Evolutionary conservation across 2,797 vertebrate genomes (phyloP).

Genomic region (Pogonophryne albipinna): DNA sequence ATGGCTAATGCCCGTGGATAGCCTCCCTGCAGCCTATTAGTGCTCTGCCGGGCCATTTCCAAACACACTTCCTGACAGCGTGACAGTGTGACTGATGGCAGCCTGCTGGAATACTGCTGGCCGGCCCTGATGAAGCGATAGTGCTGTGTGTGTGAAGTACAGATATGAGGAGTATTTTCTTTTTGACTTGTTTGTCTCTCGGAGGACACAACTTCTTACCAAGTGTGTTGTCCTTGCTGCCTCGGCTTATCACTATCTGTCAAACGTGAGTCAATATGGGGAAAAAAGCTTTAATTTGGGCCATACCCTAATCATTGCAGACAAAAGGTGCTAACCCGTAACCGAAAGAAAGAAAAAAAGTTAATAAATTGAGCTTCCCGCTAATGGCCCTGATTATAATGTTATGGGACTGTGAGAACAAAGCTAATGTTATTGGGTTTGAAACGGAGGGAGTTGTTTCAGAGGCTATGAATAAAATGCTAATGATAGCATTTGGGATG

Average conservation of each 20-base stretch:
- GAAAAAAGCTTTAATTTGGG: slow-evolving; percentile 33
- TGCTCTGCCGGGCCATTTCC: slow-evolving; percentile 58
- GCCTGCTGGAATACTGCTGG: slow-evolving; percentile 34
- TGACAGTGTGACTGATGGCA: slow-evolving; percentile 69
- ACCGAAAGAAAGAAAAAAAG: not conserved
- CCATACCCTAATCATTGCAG: slow-evolving; percentile 45
- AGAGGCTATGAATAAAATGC: slow-evolving; percentile 66
- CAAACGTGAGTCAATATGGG: slow-evolving; percentile 18
- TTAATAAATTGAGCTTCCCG: slow-evolving; percentile 24
- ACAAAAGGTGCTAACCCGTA: slow-evolving; percentile 37
- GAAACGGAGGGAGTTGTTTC: slow-evolving; percentile 52
- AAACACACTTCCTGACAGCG: slow-evolving; percentile 66
- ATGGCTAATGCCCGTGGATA: slow-evolving; percentile 63
- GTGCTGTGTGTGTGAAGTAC: slow-evolving; percentile 32
- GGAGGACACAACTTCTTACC: slow-evolving; percentile 43
- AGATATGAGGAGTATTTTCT: slow-evolving; percentile 34
- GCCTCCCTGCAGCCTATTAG: slow-evolving; percentile 55
- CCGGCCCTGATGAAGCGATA: slow-evolving; percentile 39
- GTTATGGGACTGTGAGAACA: slow-evolving; percentile 44
- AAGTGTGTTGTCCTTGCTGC: slow-evolving; percentile 34
- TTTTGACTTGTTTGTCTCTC: slow-evolving; percentile 37
- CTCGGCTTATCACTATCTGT: slow-evolving; percentile 31
- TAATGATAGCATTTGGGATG: slow-evolving; percentile 72
- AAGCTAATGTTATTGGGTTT: slow-evolving; percentile 57
- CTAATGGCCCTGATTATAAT: slow-evolving; percentile 64